Base-by-base conservation (phyloP, 2,113 vertebrate genomes). In the Sylvietta virens region DNA sequence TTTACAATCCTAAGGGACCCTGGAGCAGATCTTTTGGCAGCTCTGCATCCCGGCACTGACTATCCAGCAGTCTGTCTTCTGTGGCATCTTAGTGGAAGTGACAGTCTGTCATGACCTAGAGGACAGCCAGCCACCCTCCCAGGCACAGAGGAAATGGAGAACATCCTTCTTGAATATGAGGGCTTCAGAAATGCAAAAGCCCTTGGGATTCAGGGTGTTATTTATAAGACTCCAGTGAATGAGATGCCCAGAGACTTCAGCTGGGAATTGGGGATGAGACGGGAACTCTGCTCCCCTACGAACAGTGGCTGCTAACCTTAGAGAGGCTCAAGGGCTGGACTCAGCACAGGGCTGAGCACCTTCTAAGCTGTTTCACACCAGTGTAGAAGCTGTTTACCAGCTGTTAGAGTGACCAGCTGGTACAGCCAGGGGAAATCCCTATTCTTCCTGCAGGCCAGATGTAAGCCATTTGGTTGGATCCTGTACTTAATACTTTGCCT, bases 31-130 rank as follows among this genome's bases (percentile, higher is more conserved):
- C 23, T 54, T 42, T n/a, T 3, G 4, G 51, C 60, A 81, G 44
- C 50, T 70, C 80, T 61, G 47, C 57, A 64, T 57, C 44, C 30
- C 0, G 0, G 27, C 2, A 3, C 39, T 92, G 1, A 0, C 26
- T 14, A 23, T 10, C 23, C 58, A 44, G 35, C 57, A 56, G 9
- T 42, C 3, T 0, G 1, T 84, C 39, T 77, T 31, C 45, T 20
- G 3, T 11, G 58, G 22, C 27, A 5, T 16, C 15, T 53, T 45
- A 89, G 28, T 70, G 51, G 64, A 93, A 84, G 47, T 81, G 90
- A 78, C 88, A 74, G 56, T n/a, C 30, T 7, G 3, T 62, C 60
- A 24, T 22, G 56, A 78, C 69, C 62, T 47, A 60, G 44, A 71
- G 44, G 83, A 60, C 23, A 92, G 44, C 8, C 48, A 80, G 22